phyloP scores from a whole-genome alignment of 2,113 vertebrate genomes.

The Rhagologus leucostigma region DNA sequence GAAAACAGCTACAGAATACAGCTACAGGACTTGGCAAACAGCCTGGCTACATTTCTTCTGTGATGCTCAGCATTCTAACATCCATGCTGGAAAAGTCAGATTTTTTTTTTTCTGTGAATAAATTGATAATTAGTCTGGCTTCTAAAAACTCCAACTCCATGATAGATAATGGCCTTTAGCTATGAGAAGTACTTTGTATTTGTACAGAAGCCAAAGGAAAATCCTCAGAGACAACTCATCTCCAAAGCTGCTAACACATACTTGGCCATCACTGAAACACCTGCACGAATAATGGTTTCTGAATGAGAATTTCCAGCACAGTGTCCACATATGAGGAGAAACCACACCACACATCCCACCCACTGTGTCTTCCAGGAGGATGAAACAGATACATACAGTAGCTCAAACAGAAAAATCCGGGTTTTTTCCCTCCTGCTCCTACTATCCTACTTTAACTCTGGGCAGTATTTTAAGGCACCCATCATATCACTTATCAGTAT shows the following conservation, averaged over 20 bases:
- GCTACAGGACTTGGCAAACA: neutral
- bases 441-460: neutral
- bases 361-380: neutral
- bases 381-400: neutral
- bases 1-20: neutral
- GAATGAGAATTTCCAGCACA: neutral
- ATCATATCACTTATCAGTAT: neutral
- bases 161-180: neutral
- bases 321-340: accelerated
- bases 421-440: neutral
- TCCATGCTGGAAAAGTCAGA: neutral
- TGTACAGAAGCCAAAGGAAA: neutral
- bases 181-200: neutral
- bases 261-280: conserved; percentile 8
- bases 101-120: neutral
- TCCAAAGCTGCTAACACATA: neutral
- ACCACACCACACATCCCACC: neutral
- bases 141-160: neutral
- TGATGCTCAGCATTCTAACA: neutral
- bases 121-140: neutral
- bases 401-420: neutral
- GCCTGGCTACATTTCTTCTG: neutral
- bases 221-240: neutral
- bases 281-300: conserved; percentile 5
- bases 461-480: neutral